Evolutionary conservation across 2,888 invertebrate species (phyloP), one percentile per base, ranked within the genome.

Genomic region (Andrena flavipes): DNA sequence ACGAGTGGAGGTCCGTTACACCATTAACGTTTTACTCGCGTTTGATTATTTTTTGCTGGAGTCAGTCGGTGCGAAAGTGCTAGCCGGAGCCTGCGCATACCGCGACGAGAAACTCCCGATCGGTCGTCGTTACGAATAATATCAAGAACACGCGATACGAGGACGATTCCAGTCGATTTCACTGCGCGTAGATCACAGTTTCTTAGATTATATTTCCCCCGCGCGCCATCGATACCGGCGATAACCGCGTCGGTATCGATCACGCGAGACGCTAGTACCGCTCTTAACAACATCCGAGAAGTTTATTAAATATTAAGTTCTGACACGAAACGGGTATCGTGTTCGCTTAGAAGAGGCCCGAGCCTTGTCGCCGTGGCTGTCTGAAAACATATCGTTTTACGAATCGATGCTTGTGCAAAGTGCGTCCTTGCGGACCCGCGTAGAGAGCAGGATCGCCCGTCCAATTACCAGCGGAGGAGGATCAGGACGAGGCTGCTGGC

Each of bases 291-390:
- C 80, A 81, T 81, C 75, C 75, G 81, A 76, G 82, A 81, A 81
- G 76, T 82, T 82, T 81, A 81, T 72, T 72, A 80, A 82, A 82
- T 81, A 82, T 82, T 81, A 76, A 72, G 72, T 82, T 81, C 82
- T 81, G 72, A 68, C 82, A 81, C 68, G 82, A 81, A 81, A 76
- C 68, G n/a, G 48, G 81, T 82, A 76, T 82, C 82, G 68, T 82
- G 72, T 82, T 81, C 81, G 76, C 81, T 64, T 72, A 72, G 76
- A 81, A 59, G 75, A 72, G 75, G 64, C 76, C 42, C 72, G 69
- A 76, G 72, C 59, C 64, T 72, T 72, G 59, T 65, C 76, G 59
- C 33, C 71, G 64, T 72, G 75, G 48, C 59, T 69, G 76, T 54
- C 64, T 51, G 68, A 76, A 80, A 81, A 81, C 82, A 65, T 81